Evolutionary conservation across 2,888 invertebrate species (phyloP).

Genomic region (Dastarcus helophoroides): DNA sequence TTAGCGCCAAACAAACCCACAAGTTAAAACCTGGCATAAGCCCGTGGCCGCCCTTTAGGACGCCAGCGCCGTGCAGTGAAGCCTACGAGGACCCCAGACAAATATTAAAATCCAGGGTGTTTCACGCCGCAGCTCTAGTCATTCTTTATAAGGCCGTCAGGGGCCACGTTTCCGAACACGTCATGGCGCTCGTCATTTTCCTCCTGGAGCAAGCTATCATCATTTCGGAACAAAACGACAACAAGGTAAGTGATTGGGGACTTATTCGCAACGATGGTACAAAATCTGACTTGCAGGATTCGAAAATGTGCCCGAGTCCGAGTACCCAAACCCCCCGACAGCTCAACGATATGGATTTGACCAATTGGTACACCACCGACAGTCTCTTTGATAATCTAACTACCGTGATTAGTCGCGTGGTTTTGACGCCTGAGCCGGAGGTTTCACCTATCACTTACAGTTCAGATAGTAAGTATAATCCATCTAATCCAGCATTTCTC

Average conservation of each 20-base stretch:
- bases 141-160: conserved; percentile 77
- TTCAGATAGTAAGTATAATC: conserved; percentile 47
- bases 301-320: conserved; percentile 39
- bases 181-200: conserved; percentile 76
- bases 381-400: conserved; percentile 66
- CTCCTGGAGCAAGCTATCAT: conserved; percentile 73
- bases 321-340: conserved; percentile 24
- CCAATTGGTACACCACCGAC: conserved; percentile 60
- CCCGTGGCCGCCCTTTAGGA: conserved; percentile 71
- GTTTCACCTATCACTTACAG: conserved; percentile 47
- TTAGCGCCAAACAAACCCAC: conserved; percentile 29
- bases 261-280: not conserved
- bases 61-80: conserved; percentile 51
- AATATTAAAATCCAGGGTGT: conserved; percentile 47
- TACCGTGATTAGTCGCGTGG: conserved; percentile 52
- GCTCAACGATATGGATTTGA: conserved; percentile 45
- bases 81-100: conserved; percentile 58
- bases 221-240: conserved; percentile 34
- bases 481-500: not conserved
- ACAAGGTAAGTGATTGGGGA: conserved; percentile 26
- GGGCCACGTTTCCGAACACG: conserved; percentile 72
- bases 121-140: conserved; percentile 66
- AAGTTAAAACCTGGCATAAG: conserved; percentile 32
- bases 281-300: conserved; percentile 24
- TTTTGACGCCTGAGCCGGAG: conserved; percentile 47